Evolutionary conservation across 2,888 invertebrate species (phyloP).

Genomic region (Acrobasis suavella): DNA sequence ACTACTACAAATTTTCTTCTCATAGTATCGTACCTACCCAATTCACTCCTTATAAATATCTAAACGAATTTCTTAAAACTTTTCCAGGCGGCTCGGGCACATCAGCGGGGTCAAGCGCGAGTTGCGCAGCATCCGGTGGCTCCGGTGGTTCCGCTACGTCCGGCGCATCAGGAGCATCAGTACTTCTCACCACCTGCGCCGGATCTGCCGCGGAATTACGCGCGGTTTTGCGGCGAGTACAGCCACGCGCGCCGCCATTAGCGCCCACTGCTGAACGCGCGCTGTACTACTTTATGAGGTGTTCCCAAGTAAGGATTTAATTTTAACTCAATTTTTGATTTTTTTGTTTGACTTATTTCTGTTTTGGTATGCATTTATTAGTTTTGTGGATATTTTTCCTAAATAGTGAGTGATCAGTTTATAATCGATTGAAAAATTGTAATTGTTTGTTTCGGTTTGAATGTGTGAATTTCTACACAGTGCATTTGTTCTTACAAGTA

Average conservation of each 20-base stretch:
- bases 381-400: too few relatives aligned
- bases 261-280: conserved; percentile 88
- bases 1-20: too few relatives aligned
- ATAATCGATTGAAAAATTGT: too few relatives aligned
- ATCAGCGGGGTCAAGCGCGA: conserved; percentile 56
- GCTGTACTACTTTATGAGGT: conserved; percentile 95
- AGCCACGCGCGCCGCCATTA: conserved; percentile 81
- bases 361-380: too few relatives aligned
- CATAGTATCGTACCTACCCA: too few relatives aligned
- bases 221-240: conserved; percentile 86
- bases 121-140: conserved; percentile 52
- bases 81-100: conserved; percentile 50
- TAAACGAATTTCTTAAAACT: too few relatives aligned
- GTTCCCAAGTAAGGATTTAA: conserved; percentile 85
- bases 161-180: conserved; percentile 58
- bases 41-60: too few relatives aligned
- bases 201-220: conserved; percentile 91
- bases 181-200: conserved; percentile 92
- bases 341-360: background rate
- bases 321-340: background rate
- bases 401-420: too few relatives aligned
- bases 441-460: too few relatives aligned
- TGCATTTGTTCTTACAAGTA: too few relatives aligned
- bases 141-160: conserved; percentile 48
- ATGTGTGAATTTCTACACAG: too few relatives aligned